Base-by-base conservation (phyloP, 2,113 vertebrate species). In the Phoenicopterus ruber region DNA sequence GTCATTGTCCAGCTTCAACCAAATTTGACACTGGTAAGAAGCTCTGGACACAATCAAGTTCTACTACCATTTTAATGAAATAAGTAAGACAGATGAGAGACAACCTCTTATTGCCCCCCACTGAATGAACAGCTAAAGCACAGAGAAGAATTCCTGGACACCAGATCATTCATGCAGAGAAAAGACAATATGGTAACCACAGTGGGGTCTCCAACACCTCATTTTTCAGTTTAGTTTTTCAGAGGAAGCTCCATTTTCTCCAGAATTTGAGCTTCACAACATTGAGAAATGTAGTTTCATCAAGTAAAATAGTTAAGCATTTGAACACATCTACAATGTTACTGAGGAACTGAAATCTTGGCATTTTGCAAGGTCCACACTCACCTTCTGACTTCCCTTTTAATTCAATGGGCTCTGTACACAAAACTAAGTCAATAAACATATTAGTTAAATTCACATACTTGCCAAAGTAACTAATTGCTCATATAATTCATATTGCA, bases 171-270 rank as follows among this genome's bases (percentile, higher is more conserved):
- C 19, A 49, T 38, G 19, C 19, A 57, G 50, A 74, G 42, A 50
- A 72, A 7, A 70, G 12, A 8, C 36, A 79, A 21, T 34, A 38
- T 9, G 6, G 57, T 38, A 91, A 38, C 6, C 2, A 5, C 0
- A 0, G 4, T 10, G 17, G 7, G 22, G 44, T 21, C 50, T 54
- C 44, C 28, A 57, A 24, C 0, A 0, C 7, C 20, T 19, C 16
- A 38, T 29, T 76, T 66, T 61, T 73, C 9, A 10, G 12, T 74
- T 86, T 46, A 17, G 11, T 71, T 47, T 61, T 81, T 59, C 62
- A 89, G 38, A 91, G 24, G 34, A 15, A 86, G 4, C 13, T 89
- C 52, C 8, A 1, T 40, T 86, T 81, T 66, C 24, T 76, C 34
- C 24, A 44, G 29, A 47, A 74, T 0, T 28, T 44, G 18, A 38